Conservation (phyloP, 2,888 invertebrate species). For the Alcis repandata region DNA sequence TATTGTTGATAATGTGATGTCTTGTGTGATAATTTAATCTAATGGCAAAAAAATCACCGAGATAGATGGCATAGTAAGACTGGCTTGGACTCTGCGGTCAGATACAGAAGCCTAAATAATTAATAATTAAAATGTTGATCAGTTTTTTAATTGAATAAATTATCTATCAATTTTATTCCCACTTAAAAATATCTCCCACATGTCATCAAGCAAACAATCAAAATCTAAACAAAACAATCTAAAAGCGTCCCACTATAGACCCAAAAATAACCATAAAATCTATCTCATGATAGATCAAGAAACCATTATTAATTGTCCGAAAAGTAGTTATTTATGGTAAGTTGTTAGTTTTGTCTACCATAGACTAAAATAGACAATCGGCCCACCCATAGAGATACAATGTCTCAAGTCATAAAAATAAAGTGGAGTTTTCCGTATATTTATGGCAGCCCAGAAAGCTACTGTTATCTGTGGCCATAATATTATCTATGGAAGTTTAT, state of each 20-base stretch:
- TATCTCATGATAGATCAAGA: conserved; percentile 72
- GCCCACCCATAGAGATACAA: conserved; percentile 78
- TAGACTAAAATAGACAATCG: conserved; percentile 72
- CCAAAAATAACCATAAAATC: conserved; percentile 63
- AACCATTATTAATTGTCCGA: conserved; percentile 82
- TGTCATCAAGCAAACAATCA: conserved; percentile 15
- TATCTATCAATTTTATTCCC: background rate
- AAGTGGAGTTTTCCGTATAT: conserved; percentile 67
- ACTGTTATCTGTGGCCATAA: conserved; percentile 59
- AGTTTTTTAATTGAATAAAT: background rate
- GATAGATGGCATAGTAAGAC: no score
- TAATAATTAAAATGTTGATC: no score
- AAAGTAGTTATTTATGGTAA: conserved; percentile 80
- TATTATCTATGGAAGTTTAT: conserved; percentile 54
- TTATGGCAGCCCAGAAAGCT: conserved; percentile 63
- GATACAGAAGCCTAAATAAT: no score
- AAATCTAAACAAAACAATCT: conserved; percentile 42
- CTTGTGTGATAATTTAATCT: no score
- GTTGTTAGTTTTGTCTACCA: conserved; percentile 72
- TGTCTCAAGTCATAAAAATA: conserved; percentile 69
- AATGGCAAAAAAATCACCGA: no score
- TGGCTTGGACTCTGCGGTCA: no score
- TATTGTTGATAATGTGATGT: no score
- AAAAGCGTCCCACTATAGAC: conserved; percentile 40
- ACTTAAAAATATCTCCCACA: background rate